Percentiles rank a stretch among this genome's conserved stretches.
Conservation (phyloP, 1,140 invertebrate genomes). For the Temnothorax longispinosus region DNA sequence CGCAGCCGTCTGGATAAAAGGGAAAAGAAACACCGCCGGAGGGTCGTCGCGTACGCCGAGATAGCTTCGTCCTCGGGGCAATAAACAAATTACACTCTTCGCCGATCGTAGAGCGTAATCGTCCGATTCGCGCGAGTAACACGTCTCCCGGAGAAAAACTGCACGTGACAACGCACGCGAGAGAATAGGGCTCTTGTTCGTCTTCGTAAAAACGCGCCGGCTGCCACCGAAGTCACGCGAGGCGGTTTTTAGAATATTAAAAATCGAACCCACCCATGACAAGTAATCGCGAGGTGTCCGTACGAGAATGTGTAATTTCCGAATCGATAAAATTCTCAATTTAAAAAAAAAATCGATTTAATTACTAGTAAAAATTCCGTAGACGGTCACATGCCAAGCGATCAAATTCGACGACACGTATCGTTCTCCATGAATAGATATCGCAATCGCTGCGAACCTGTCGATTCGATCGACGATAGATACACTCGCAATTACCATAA, state of each 20-base stretch:
- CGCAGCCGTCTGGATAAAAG: background rate
- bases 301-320: background rate
- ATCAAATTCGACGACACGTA: background rate
- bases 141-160: conserved; percentile 21
- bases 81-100: conserved; percentile 71
- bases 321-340: background rate
- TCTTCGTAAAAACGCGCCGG: background rate
- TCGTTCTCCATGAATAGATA: background rate
- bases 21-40: background rate
- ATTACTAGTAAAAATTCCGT: background rate
- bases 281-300: background rate
- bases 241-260: conserved; percentile 19
- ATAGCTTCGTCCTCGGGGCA: conserved; percentile 59
- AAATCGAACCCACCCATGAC: background rate
- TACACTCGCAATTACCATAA: conserved; percentile 37
- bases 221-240: conserved; percentile 31
- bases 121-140: conserved; percentile 63
- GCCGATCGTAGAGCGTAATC: conserved; percentile 64
- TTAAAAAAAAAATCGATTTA: background rate
- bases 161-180: conserved; percentile 47
- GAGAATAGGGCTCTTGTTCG: conserved; percentile 24
- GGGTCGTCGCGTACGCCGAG: background rate
- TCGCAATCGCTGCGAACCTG: background rate
- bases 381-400: background rate
- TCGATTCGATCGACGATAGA: conserved; percentile 20